Conservation (phyloP, 2,888 invertebrate species). For the Nymphalis urticae region DNA sequence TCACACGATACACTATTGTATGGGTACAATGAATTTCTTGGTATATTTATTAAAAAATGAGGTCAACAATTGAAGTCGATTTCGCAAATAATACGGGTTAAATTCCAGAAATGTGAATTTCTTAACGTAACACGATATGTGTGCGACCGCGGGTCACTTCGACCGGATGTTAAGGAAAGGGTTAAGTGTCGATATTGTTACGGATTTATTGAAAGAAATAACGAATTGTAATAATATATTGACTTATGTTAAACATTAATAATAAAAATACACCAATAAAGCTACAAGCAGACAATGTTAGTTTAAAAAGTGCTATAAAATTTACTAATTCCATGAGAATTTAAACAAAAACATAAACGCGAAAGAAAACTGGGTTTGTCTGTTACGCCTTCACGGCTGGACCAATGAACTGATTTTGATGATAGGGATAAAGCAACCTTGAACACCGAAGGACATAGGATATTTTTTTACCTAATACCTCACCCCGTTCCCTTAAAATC, state of each 20-base stretch:
- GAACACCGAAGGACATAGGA: too few species aligned
- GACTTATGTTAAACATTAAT: background rate
- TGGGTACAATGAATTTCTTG: constrained; percentile 29
- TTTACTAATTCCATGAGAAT: too few species aligned
- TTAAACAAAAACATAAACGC: too few species aligned
- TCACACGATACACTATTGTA: constrained; percentile 36
- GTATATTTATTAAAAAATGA: constrained; percentile 48
- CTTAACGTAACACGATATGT: constrained; percentile 62
- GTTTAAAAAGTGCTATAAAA: too few species aligned
- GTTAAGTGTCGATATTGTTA: constrained; percentile 31
- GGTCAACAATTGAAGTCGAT: constrained; percentile 59
- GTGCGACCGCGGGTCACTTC: constrained; percentile 73
- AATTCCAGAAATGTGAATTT: constrained; percentile 62
- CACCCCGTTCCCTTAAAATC: too few species aligned
- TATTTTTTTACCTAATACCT: too few species aligned
- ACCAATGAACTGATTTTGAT: too few species aligned
- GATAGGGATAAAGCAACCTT: too few species aligned
- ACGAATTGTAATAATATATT: background rate
- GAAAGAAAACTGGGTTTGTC: too few species aligned
- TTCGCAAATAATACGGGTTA: constrained; percentile 52
- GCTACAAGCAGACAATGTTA: too few species aligned
- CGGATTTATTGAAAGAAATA: background rate
- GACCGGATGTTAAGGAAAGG: constrained; percentile 32
- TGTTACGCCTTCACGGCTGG: too few species aligned
- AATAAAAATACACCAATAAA: background rate